Conservation (phyloP, 2,113 vertebrate species). For the Rhinopithecus roxellana region DNA sequence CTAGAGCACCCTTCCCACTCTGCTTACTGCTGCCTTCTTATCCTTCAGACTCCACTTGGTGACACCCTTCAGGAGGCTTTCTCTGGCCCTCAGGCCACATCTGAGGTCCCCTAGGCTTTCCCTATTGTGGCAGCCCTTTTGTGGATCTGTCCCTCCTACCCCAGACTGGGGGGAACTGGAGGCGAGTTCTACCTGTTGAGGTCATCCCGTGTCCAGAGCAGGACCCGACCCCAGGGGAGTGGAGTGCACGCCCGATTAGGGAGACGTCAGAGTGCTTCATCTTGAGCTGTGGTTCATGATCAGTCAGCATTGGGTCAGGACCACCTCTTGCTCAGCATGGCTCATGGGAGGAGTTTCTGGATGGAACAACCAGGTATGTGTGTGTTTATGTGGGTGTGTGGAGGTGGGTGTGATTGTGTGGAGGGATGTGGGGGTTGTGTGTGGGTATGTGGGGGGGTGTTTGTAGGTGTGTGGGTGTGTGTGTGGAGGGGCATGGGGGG, state of each 20-base stretch:
- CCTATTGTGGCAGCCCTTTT: fast-evolving
- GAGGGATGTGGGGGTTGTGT: too few relatives aligned
- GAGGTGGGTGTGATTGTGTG: too few relatives aligned
- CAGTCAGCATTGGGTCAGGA: not conserved
- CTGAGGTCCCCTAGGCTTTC: not conserved
- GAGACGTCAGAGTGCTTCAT: not conserved
- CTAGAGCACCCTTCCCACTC: not conserved
- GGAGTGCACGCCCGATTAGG: not conserved
- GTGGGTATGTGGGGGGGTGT: too few relatives aligned
- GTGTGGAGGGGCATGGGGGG: too few relatives aligned
- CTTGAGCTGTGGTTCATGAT: not conserved
- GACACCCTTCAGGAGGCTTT: not conserved
- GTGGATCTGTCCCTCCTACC: not conserved
- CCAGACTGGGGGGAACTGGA: not conserved
- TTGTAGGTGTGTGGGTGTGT: too few relatives aligned
- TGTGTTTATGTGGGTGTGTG: not conserved
- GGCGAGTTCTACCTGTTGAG: not conserved
- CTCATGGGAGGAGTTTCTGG: not conserved
- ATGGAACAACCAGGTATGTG: not conserved
- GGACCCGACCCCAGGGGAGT: not conserved
- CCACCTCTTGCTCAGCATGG: not conserved
- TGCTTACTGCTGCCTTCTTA: not conserved
- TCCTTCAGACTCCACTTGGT: not conserved
- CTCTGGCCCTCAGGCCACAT: not conserved
- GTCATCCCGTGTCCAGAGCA: not conserved